Percentiles rank a stretch among this genome's conserved stretches.
Conservation (phyloP, 64 coral and sea anemone species). For the Actinia equina region DNA sequence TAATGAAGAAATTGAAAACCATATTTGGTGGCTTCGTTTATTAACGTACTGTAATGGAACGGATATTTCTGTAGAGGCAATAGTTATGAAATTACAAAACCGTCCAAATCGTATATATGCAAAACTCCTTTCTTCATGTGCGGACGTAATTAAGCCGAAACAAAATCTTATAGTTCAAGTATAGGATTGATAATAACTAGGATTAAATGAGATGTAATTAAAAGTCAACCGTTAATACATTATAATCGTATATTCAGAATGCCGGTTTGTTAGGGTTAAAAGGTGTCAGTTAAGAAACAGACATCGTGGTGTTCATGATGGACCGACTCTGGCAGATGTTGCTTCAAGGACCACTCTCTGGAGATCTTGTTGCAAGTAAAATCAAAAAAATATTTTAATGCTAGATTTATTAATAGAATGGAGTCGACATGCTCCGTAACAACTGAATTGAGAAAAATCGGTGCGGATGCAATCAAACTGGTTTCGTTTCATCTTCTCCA, state of each 20-base stretch:
- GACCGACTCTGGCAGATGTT: not conserved
- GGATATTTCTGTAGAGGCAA: not conserved
- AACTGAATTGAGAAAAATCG: no score
- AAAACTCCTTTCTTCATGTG: not conserved
- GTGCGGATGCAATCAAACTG: no score
- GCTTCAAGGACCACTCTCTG: not conserved
- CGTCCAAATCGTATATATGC: no score
- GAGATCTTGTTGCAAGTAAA: not conserved
- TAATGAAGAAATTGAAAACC: not conserved
- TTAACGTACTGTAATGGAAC: not conserved
- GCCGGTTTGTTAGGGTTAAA: not conserved
- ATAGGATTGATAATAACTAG: not conserved
- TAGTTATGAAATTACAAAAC: no score
- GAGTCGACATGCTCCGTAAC: no score
- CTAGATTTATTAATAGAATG: no score
- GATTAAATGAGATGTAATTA: not conserved
- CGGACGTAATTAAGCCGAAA: not conserved
- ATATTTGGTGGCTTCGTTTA: not conserved
- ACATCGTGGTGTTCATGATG: not conserved
- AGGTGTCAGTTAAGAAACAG: not conserved
- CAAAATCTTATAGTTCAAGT: not conserved
- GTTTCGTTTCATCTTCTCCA: no score
- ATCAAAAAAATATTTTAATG: no score
- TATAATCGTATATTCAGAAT: not conserved
- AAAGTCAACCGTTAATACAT: not conserved